phyloP scores from a whole-genome alignment of 2,888 invertebrate species.

The Norana najaformis region DNA sequence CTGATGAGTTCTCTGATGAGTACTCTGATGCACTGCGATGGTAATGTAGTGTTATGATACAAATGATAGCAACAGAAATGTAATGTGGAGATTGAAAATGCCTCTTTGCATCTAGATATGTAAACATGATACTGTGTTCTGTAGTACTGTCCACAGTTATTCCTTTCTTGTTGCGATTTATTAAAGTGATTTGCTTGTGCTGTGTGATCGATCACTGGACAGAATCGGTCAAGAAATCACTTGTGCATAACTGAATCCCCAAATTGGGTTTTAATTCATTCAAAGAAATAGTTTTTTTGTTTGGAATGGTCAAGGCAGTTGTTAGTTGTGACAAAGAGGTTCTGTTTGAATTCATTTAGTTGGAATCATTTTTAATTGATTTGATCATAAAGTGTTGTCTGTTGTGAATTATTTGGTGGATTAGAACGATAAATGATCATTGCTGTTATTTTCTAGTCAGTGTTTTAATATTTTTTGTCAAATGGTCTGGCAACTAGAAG shows the following conservation, averaged over 20 bases:
- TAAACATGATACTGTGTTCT: background rate
- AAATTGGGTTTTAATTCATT: background rate
- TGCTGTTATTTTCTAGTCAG: background rate
- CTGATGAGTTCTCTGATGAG: no score
- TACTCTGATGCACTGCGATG: background rate
- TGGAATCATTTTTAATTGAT: background rate
- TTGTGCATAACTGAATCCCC: background rate
- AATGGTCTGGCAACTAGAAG: background rate
- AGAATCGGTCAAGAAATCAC: background rate
- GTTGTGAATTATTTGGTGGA: background rate
- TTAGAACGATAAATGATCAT: no score
- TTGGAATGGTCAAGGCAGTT: background rate
- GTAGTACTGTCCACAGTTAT: background rate
- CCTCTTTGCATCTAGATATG: background rate
- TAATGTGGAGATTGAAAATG: background rate
- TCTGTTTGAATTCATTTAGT: background rate
- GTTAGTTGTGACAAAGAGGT: background rate
- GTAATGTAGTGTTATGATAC: no score
- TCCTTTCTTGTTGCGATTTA: background rate
- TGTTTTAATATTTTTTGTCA: background rate
- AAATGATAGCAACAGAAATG: background rate
- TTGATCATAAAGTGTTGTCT: background rate
- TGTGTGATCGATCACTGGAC: no score
- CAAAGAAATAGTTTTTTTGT: background rate
- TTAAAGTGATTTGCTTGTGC: background rate